Evolutionary conservation across 2,113 vertebrate genomes (phyloP), one percentile per base, ranked within the genome.

Genomic region (Prochilodus magdalenae): DNA sequence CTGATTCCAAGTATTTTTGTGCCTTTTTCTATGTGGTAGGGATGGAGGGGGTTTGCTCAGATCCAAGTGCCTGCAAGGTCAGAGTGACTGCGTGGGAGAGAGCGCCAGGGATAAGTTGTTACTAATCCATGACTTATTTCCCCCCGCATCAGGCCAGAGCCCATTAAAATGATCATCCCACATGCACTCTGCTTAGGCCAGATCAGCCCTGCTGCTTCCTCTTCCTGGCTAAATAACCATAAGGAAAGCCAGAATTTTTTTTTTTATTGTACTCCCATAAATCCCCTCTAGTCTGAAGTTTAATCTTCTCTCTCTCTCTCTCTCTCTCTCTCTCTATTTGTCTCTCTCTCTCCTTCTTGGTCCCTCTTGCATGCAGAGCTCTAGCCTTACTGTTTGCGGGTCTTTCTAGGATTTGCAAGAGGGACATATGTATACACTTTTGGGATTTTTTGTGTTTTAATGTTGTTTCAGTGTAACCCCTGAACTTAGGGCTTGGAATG

Each of bases 81-180:
- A 71, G 24, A 73, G 66, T 65, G 84, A 82, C 79, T 70, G 78
- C 83, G 62, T 78, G 74, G 75, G 73, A 77, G 86, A 81, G 55
- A 77, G 12, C n/a, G 57, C 82, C 33, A 79, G 29, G 57, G 16
- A 83, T 84, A 70, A 84, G 70, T 73, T 57, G 75, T 75, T 26
- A 77, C 84, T 89, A 84, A 89, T 89, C 73, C 65, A 70, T 73
- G 70, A 81, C 86, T 51, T 77, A n/a, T 29, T 77, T 83, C 84
- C 67, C 22, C 87, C 77, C 77, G 81, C 30, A 73, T 78, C 6
- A 81, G 81, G 84, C 88, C 86, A 86, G 77, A 69, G 85, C 55
- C 74, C 82, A 89, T 86, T 89, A 85, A 80, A 86, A 59, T 59
- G 60, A 57, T 29, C 47, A 15, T 30, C 24, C 49, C 47, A 15